Conservation (phyloP, 2,888 invertebrate species). For the Dugesia japonica region DNA sequence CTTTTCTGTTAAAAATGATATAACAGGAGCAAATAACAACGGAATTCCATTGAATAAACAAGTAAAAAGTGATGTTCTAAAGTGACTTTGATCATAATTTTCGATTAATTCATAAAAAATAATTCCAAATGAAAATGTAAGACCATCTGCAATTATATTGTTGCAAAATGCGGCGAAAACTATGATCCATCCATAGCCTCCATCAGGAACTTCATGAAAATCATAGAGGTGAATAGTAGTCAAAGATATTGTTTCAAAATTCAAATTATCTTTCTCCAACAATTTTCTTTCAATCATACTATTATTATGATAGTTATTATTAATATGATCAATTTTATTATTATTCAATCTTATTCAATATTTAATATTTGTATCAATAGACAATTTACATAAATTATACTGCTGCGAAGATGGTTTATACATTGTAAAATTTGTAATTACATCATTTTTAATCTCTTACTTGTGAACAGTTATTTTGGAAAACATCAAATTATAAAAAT, state of each 20-base stretch:
- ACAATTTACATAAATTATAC: no score
- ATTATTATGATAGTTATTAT: no score
- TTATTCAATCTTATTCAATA: no score
- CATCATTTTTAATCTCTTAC: no score
- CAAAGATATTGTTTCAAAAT: neutral
- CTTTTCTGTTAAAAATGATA: conserved; percentile 43
- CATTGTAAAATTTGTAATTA: no score
- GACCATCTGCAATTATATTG: conserved; percentile 74
- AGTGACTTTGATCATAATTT: conserved; percentile 67
- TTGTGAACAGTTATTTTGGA: no score
- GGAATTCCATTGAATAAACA: conserved; percentile 80
- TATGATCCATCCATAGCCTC: conserved; percentile 81
- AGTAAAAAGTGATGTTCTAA: conserved; percentile 74
- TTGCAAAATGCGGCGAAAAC: conserved; percentile 73
- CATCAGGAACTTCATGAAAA: conserved; percentile 53
- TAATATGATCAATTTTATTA: no score
- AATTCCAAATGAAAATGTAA: conserved; percentile 77
- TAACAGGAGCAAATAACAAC: conserved; percentile 50
- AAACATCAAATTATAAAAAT: no score
- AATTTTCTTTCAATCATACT: no score
- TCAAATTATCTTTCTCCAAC: no score
- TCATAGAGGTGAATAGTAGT: neutral
- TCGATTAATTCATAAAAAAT: conserved; percentile 68
- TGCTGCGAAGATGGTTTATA: no score
- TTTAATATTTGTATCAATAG: no score